Percentiles rank a stretch among this genome's conserved stretches.
These are phyloP conservation scores for crab-eating macaque (Macaca fascicularis) DNA, from an alignment of 2,113 vertebrate species.

Conservation along the genomic window T2T-MFA8v1.1 NC_088389.1:117416501-117417000, in stretches of 20 bases:
- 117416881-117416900: slow-evolving; percentile 84
- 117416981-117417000: slow-evolving; percentile 78
- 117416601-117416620: slow-evolving; percentile 68
- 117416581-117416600: slow-evolving; percentile 72
- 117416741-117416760: slow-evolving; percentile 77
- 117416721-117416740: slow-evolving; percentile 72
- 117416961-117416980: slow-evolving; percentile 76
- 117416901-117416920: slow-evolving; percentile 84
- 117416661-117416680: slow-evolving; percentile 61
- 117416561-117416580: slow-evolving; percentile 68
- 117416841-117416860: slow-evolving; percentile 83
- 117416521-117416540: slow-evolving; percentile 58
- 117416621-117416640: slow-evolving; percentile 65
- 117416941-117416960: slow-evolving; percentile 83
- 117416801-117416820: slow-evolving; percentile 83
- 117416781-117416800: slow-evolving; percentile 83
- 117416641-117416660: slow-evolving; percentile 60
- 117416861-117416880: slow-evolving; percentile 84
- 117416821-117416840: slow-evolving; percentile 85
- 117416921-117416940: slow-evolving; percentile 83
- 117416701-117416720: slow-evolving; percentile 63
- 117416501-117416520: slow-evolving; percentile 44
- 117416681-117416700: slow-evolving; percentile 49
- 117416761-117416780: slow-evolving; percentile 84
- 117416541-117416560: slow-evolving; percentile 52